These are phyloP conservation scores for Eupelmus urozonus DNA, from an alignment of 2,888 invertebrate species.

Conservation along the genomic window DNA sequence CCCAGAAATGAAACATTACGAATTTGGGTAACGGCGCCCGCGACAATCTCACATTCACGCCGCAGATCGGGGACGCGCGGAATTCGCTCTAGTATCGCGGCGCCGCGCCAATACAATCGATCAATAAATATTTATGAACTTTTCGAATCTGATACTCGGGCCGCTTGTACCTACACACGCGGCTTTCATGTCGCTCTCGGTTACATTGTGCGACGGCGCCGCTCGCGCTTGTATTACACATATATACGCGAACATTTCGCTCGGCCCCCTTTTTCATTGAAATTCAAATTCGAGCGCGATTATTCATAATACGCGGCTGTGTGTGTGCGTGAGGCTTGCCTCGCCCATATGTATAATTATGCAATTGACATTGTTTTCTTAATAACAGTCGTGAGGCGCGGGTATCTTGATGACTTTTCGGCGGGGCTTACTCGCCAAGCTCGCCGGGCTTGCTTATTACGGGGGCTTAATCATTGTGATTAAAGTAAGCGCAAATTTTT, in stretches of 20 bases:
- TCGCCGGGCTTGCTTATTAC: not conserved
- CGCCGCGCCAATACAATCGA: constrained; percentile 66
- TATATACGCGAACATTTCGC: not conserved
- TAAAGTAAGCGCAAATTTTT: not conserved
- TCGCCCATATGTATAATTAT: constrained; percentile 3
- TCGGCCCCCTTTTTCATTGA: constrained; percentile 36
- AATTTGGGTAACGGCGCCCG: too few species aligned
- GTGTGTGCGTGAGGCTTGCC: not conserved
- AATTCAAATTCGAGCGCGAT: constrained; percentile 44
- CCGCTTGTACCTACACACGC: constrained; percentile 7
- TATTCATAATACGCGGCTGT: too few species aligned
- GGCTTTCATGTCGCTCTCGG: constrained; percentile 3
- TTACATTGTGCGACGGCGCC: not conserved
- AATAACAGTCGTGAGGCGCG: not conserved
- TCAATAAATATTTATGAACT: constrained; percentile 72
- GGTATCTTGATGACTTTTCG: not conserved
- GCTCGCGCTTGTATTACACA: not conserved
- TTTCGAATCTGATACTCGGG: constrained; percentile 38
- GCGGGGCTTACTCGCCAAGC: not conserved
- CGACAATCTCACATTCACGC: too few species aligned
- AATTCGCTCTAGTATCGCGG: too few species aligned
- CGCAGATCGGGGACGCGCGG: not conserved
- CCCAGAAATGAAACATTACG: too few species aligned
- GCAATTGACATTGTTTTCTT: constrained; percentile 33
- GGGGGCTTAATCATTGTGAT: not conserved